phyloP scores from a whole-genome alignment of 2,888 invertebrate species.

The Acheta domesticus region DNA sequence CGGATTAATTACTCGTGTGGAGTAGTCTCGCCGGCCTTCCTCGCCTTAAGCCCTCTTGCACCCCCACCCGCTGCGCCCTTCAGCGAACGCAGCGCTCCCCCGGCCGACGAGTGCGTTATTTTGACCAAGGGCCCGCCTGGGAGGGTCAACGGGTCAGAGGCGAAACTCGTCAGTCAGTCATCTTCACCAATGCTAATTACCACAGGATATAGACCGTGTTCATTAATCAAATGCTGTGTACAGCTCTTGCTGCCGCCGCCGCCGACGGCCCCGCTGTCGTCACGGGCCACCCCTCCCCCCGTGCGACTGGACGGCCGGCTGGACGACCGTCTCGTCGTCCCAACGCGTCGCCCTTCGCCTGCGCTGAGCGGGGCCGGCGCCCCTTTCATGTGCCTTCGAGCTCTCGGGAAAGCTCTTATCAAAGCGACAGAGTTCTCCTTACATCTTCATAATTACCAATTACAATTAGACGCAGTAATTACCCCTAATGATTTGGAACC shows the following conservation, averaged over 20 bases:
- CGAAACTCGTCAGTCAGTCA: conserved; percentile 8
- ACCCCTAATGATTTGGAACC: conserved; percentile 18
- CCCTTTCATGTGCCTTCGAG: conserved; percentile 6
- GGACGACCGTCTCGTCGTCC: too few relatives aligned
- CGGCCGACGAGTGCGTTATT: background rate
- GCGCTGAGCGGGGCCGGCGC: background rate
- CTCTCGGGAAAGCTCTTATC: background rate
- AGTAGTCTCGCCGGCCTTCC: background rate
- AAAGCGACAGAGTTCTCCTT: background rate
- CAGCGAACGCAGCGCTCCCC: background rate
- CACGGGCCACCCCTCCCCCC: too few relatives aligned
- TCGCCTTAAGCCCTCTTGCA: background rate
- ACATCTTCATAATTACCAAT: conserved; percentile 18
- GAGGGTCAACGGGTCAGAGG: background rate
- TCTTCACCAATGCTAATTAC: conserved; percentile 9
- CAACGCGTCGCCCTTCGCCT: too few relatives aligned
- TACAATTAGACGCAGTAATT: conserved; percentile 7
- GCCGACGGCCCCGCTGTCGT: too few relatives aligned
- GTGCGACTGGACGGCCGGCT: too few relatives aligned
- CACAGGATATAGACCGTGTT: background rate
- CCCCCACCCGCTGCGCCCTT: background rate
- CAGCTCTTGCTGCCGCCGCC: background rate
- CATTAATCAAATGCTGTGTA: conserved; percentile 4
- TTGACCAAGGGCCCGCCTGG: background rate
- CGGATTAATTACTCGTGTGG: background rate